These are phyloP conservation scores for Calephelis virginiensis DNA, from an alignment of 1,140 invertebrate species.

Conservation along the genomic window DNA sequence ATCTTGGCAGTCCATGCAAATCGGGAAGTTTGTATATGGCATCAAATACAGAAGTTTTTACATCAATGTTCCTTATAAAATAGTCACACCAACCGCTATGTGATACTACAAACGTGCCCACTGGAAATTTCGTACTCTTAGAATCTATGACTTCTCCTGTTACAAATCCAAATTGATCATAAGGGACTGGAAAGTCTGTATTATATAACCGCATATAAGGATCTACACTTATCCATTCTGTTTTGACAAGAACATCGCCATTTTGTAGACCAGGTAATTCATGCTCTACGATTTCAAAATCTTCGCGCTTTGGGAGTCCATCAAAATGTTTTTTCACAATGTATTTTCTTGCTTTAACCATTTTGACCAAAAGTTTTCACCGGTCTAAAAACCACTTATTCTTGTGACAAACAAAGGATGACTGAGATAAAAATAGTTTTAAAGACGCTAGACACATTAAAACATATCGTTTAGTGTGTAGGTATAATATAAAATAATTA, in stretches of 20 bases:
- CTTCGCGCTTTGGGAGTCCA: constrained; percentile 46
- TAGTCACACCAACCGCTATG: constrained; percentile 79
- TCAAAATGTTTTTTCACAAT: constrained; percentile 47
- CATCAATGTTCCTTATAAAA: constrained; percentile 47
- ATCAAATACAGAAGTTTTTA: not conserved
- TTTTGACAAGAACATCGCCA: constrained; percentile 61
- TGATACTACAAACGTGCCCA: constrained; percentile 75
- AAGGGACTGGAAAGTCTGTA: constrained; percentile 29
- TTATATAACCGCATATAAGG: constrained; percentile 60
- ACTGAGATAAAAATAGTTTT: too few relatives aligned
- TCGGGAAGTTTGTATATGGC: constrained; percentile 37
- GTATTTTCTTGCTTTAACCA: constrained; percentile 44
- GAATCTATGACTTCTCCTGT: constrained; percentile 43
- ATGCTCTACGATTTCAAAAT: constrained; percentile 52
- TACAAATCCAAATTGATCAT: constrained; percentile 54
- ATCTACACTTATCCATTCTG: too few relatives aligned
- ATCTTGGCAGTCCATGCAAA: constrained; percentile 35
- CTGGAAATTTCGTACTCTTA: constrained; percentile 67
- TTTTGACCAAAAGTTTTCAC: not conserved
- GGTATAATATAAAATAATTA: too few relatives aligned
- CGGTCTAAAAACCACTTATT: not conserved
- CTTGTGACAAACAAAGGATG: too few relatives aligned
- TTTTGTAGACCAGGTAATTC: constrained; percentile 44
- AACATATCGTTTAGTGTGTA: too few relatives aligned
- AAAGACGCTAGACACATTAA: too few relatives aligned